Evolutionary conservation across 2,113 vertebrate genomes (phyloP).

Genomic region (Microcebus jonahi): DNA sequence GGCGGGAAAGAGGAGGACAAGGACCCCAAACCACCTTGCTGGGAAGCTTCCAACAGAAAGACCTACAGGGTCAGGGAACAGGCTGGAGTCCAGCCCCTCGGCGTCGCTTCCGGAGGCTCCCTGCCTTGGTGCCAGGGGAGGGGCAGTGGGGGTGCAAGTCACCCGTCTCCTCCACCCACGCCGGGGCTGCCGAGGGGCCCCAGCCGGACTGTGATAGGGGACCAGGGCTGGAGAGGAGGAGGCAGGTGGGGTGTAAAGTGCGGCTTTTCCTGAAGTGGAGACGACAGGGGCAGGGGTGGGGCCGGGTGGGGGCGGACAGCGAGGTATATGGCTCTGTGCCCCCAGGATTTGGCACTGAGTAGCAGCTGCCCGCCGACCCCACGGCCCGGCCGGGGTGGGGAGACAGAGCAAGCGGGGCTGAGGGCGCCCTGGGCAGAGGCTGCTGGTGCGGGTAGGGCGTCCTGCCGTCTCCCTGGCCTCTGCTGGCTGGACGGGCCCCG

Average conservation of each 20-base stretch:
- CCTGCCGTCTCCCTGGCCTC: background rate
- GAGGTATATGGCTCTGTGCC: constrained; percentile 81
- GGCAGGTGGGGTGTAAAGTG: constrained; percentile 68
- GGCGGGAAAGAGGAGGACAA: background rate
- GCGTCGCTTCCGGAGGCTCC: background rate
- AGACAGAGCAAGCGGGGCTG: background rate
- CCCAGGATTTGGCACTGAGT: constrained; percentile 64
- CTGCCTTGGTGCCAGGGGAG: background rate
- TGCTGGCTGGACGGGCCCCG: background rate
- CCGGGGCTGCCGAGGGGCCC: background rate
- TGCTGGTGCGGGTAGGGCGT: constrained; percentile 61
- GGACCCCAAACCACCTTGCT: background rate
- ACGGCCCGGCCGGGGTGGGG: background rate
- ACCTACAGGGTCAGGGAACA: background rate
- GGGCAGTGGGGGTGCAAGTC: background rate
- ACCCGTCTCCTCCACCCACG: background rate
- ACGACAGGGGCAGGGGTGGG: background rate
- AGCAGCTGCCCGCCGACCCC: constrained; percentile 51
- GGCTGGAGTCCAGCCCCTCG: background rate
- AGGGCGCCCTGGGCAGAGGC: background rate
- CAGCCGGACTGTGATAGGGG: background rate
- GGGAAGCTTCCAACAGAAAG: constrained; percentile 23
- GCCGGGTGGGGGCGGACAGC: background rate
- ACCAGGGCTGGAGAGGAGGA: background rate
- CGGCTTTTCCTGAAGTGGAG: constrained; percentile 79